Evolutionary conservation across 2,113 vertebrate species (phyloP), one percentile per base, ranked within the genome.

Genomic region (Nansenia antarctica): DNA sequence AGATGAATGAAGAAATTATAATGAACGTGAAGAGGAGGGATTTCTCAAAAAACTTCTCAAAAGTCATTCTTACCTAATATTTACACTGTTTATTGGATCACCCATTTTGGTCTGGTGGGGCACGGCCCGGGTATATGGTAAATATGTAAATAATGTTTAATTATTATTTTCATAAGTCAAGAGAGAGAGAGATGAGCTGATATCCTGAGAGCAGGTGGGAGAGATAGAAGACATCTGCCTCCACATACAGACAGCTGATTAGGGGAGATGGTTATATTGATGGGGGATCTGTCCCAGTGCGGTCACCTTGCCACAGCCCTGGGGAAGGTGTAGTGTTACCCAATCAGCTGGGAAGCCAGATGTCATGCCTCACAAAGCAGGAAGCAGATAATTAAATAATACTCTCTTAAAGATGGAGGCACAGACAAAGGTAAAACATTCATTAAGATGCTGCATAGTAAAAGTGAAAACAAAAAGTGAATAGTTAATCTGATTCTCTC

Each of bases 381-480:
- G 37, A 24, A 29, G 34, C 32, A 39, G 54, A 54, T 69, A 69
- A 69, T 69, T 37, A 60, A 69, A 60, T 60, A 60, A 59, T 47
- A 34, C n/a, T 9, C 55, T 39, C 52, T 65, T 42, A 2, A 54
- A 45, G 52, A 57, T 9, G 11, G 29, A 27, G 22, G 27, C 11
- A 31, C 9, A 39, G 27, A 30, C 54, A 57, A 57, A 18, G 18
- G 18, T n/a, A 20, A 20, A 53, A 37, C 35, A 55, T 18, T 55
- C 14, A 55, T 55, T 24, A 15, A 12, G 27, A 55, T 26, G 53
- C 14, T 55, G 53, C 9, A 24, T 11, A 12, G 27, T 2, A 42
- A 6, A 8, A 55, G 14, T 22, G 53, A 55, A 42, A 29, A 55
- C 2, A 49, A 42, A 18, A 42, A 42, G 39, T 15, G 39, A 5